A percentile compares a stretch with the other conserved stretches of the same genome.
These are phyloP conservation scores for Ursus arctos DNA, from an alignment of 2,113 vertebrate genomes.

Conservation along the genomic window DNA sequence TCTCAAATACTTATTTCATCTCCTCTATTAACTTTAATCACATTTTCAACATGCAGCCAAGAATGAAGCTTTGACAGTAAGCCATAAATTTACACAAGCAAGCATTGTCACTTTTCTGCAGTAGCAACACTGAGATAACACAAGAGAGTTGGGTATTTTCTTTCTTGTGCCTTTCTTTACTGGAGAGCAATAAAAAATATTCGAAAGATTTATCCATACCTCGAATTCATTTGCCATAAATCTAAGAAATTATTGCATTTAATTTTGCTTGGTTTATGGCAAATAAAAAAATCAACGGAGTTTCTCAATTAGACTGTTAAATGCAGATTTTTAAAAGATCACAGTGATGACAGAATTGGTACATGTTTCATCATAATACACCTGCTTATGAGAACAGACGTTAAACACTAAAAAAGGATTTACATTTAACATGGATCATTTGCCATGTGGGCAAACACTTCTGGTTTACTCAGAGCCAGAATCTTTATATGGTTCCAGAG, in stretches of 20 bases:
- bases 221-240: slow-evolving; percentile 75
- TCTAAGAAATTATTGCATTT: slow-evolving; percentile 79
- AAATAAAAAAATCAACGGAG: slow-evolving; percentile 68
- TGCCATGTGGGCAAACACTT: slow-evolving; percentile 71
- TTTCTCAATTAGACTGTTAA: slow-evolving; percentile 73
- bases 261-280: slow-evolving; percentile 80
- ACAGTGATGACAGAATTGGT: slow-evolving; percentile 67
- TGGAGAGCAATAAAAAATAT: slow-evolving; percentile 76
- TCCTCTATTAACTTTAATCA: slow-evolving; percentile 90
- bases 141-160: slow-evolving; percentile 80
- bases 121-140: slow-evolving; percentile 81
- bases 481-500: not conserved
- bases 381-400: slow-evolving; percentile 65
- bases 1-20: slow-evolving; percentile 92
- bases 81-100: slow-evolving; percentile 89
- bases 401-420: slow-evolving; percentile 56
- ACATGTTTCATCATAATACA: not conserved
- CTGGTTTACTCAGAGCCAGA: slow-evolving; percentile 37
- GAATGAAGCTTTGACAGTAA: slow-evolving; percentile 89
- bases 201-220: slow-evolving; percentile 80
- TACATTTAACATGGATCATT: slow-evolving; percentile 54
- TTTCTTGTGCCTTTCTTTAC: slow-evolving; percentile 81
- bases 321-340: slow-evolving; percentile 64
- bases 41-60: slow-evolving; percentile 91
- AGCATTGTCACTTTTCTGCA: slow-evolving; percentile 85